Base-by-base conservation (phyloP, 2,888 invertebrate genomes). In the Metopia argyrocephala region DNA sequence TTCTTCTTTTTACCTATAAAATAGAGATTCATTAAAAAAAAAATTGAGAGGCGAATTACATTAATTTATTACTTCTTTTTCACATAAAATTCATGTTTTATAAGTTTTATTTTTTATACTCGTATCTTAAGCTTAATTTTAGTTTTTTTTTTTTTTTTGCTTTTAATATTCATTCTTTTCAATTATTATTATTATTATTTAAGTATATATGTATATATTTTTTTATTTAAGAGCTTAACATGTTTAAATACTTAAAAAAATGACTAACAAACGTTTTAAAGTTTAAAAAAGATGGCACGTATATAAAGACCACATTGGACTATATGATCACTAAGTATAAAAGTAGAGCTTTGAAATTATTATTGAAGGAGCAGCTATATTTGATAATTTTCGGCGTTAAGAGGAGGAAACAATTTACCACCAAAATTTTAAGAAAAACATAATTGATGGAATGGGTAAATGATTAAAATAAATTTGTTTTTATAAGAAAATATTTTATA, bases 221-320 rank as follows among this genome's bases (percentile, higher is more conserved):
- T 46, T 27, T 48, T 28, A 73, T 66, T 62, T 75, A 25, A 70
- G 70, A 78, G 73, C 74, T 74, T 83, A 68, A 80, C 61, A 68
- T 66, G 20, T 78, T 74, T 70, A 71, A 59, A 66, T 66, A 25
- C 46, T 71, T 80, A 61, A 70, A 76, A 76, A 65, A 74, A 83
- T 79, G 79, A 82, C 78, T 79, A 81, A 76, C 64, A 78, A 78
- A 74, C 69, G 54, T 74, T 81, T 86, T 86, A 85, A 85, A 86
- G 84, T 86, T 87, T 83, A 85, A 87, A 85, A 86, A 85, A 87
- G 88, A 88, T 88, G 88, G 89, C 89, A 88, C 88, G 86, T 86
- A 87, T 73, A 52, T 87, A 87, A 78, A 87, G 86, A 88, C 88
- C 87, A 88, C 87, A 87, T 86, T 86, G 85, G 56, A 87, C 85